Base-by-base conservation (phyloP, 2,797 vertebrate species). In the Protosalanx chinensis region DNA sequence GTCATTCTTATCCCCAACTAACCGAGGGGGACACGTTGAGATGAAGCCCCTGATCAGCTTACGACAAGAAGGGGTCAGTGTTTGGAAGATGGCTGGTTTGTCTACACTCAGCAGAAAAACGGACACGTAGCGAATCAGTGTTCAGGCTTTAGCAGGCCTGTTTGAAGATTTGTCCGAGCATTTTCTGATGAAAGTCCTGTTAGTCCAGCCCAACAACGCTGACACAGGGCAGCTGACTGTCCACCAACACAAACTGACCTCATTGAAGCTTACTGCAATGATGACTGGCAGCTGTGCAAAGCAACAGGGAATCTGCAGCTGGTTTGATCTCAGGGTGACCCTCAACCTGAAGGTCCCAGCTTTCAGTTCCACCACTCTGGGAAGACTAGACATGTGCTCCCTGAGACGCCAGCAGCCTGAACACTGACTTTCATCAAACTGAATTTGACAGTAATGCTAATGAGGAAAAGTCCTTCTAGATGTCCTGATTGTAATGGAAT, bases 1-100 rank as follows among this genome's bases (percentile, higher is more conserved):
- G 86, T 88, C 86, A 81, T 76, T 63, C 84, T 87, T 89, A 89
- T 89, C 88, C 68, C 79, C 82, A 79, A 84, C 85, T 78, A 12
- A 70, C 46, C 67, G 76, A 79, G 82, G 81, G 81, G 71, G 70
- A 73, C 80, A 77, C 49, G 82, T 86, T 85, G 84, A 84, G 83
- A 86, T 76, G 74, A 63, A 69, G 70, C 67, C 78, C 59, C 41
- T 78, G 83, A 88, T 88, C 88, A 74, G 76, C 86, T 88, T 86
- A 87, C 79, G 68, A 76, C 58, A 64, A 79, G 78, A 81, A 56
- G 80, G 78, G 82, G 84, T 89, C 84, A 85, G 81, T 79, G 75
- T 76, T 85, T 77, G 82, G 82, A 82, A 84, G 86, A 82, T 88
- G 83, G 82, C 78, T 85, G 84, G 74, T 76, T 84, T 82, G 57